Conservation (phyloP, 2,113 vertebrate species). For the Halichoerus grypus region DNA sequence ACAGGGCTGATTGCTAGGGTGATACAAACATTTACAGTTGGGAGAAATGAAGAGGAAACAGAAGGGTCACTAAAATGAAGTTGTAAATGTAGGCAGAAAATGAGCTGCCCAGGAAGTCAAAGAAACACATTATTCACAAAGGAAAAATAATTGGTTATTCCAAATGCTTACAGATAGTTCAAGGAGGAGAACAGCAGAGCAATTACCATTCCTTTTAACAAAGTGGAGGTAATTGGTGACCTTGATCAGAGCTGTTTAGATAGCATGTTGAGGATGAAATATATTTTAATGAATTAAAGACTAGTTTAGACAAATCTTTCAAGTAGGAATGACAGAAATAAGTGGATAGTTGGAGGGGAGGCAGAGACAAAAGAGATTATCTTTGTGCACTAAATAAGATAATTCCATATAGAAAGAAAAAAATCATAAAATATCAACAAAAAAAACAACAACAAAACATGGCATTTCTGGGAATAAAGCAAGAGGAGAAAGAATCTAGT, state of each 20-base stretch:
- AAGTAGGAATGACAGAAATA: conserved; percentile 15
- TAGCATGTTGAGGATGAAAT: neutral
- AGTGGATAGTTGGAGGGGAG: neutral
- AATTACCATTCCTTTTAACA: conserved; percentile 27
- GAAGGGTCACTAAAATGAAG: conserved; percentile 29
- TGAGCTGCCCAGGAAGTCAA: neutral
- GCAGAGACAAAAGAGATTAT: neutral
- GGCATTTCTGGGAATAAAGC: neutral
- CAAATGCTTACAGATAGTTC: conserved; percentile 40
- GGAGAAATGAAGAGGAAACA: neutral
- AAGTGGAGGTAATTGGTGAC: conserved; percentile 39
- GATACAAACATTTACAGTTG: neutral
- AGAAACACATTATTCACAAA: conserved; percentile 40
- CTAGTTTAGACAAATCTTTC: neutral
- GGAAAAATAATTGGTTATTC: conserved; percentile 24
- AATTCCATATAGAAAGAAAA: neutral
- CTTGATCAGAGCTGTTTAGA: conserved; percentile 43
- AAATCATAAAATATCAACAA: neutral
- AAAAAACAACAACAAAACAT: neutral
- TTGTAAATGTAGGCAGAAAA: conserved; percentile 18
- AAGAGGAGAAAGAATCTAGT: neutral
- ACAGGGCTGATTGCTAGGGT: neutral
- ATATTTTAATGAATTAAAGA: conserved; percentile 35
- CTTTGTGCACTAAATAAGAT: neutral
- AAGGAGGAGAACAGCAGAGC: conserved; percentile 16